These are phyloP conservation scores for Sebastes fasciatus DNA, from an alignment of 2,113 vertebrate genomes.

Conservation along the genomic window DNA sequence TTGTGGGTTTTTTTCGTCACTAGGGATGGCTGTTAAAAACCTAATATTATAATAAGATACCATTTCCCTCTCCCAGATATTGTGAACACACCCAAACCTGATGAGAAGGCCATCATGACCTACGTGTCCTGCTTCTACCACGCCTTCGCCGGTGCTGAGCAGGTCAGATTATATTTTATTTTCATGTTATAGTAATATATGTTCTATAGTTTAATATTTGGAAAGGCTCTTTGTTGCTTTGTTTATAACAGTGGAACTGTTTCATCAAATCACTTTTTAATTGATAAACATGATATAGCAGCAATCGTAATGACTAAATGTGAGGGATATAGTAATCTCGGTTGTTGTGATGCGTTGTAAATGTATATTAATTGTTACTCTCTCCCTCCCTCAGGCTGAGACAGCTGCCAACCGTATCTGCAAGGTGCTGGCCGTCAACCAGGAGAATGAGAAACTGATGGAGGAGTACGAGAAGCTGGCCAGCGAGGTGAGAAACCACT, in stretches of 20 bases:
- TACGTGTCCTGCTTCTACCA: slow-evolving; percentile 96
- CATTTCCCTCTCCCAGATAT: slow-evolving; percentile 82
- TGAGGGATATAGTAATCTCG: background rate
- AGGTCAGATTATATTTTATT: slow-evolving; percentile 77
- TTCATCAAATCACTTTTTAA: background rate
- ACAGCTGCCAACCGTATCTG: slow-evolving; percentile 83
- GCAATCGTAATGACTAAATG: too few species aligned
- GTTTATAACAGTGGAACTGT: background rate
- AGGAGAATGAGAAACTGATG: slow-evolving; percentile 84
- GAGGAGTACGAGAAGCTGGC: slow-evolving; percentile 85
- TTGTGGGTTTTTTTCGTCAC: background rate
- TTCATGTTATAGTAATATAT: background rate
- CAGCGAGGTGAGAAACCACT: slow-evolving; percentile 76
- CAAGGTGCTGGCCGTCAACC: slow-evolving; percentile 82
- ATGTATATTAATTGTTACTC: slow-evolving; percentile 1
- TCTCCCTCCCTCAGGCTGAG: slow-evolving; percentile 70
- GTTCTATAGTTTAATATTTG: background rate
- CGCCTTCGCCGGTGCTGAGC: slow-evolving; percentile 93
- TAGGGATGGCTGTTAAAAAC: background rate
- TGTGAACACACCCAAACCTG: slow-evolving; percentile 93
- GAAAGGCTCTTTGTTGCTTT: background rate
- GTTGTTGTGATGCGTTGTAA: background rate
- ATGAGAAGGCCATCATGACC: slow-evolving; percentile 95
- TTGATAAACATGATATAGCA: too few species aligned
- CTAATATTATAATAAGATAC: too few species aligned